These are phyloP conservation scores for Lysandra coridon DNA, from an alignment of 2,888 invertebrate species.

Conservation along the genomic window DNA sequence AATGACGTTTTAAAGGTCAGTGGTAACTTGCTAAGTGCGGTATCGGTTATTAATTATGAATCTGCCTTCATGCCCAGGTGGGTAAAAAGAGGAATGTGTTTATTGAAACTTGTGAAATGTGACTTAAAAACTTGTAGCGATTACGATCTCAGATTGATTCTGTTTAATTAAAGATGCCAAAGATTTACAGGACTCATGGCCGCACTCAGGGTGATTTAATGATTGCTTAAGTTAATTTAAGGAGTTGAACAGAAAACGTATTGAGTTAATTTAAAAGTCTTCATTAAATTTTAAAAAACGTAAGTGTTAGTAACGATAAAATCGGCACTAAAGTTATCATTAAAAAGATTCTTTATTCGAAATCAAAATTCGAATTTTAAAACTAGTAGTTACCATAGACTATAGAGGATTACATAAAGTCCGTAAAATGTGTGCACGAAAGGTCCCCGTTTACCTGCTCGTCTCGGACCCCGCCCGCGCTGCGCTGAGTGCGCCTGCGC, in stretches of 20 bases:
- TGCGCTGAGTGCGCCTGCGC: slow-evolving; percentile 67
- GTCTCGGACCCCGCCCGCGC: slow-evolving; percentile 63
- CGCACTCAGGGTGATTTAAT: no score
- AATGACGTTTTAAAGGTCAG: slow-evolving; percentile 11
- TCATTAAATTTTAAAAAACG: no score
- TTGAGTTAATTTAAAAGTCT: no score
- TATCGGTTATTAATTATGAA: slow-evolving; percentile 11
- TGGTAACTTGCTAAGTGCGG: background rate
- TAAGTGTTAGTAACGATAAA: no score
- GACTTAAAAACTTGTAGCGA: background rate
- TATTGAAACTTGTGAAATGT: slow-evolving; percentile 12
- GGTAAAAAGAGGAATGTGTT: slow-evolving; percentile 3
- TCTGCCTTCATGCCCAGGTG: background rate
- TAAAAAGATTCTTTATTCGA: background rate
- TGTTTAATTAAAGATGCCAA: background rate
- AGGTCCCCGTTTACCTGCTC: slow-evolving; percentile 67
- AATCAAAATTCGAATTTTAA: background rate
- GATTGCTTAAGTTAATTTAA: no score
- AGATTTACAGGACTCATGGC: background rate
- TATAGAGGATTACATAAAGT: slow-evolving; percentile 12
- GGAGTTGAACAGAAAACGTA: no score
- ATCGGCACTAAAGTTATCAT: no score
- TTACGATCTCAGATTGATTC: background rate
- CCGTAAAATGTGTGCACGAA: slow-evolving; percentile 19
- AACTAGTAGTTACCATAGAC: slow-evolving; percentile 22